A percentile compares a stretch with the other conserved stretches of the same genome.
phyloP scores from a whole-genome alignment of 2,797 vertebrate species.

The Caiman crocodilus region DNA sequence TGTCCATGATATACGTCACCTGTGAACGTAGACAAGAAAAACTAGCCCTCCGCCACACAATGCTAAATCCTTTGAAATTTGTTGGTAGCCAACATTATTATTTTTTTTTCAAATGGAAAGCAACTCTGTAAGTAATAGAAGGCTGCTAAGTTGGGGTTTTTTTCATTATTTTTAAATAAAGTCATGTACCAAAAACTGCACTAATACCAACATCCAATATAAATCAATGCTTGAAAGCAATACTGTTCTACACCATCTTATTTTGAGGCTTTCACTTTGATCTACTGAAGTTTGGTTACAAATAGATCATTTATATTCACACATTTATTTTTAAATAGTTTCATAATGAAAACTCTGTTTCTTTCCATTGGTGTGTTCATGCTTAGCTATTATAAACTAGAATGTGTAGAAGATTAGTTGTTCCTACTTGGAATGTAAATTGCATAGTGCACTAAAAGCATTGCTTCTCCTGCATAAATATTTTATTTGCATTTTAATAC shows the following conservation, averaged over 20 bases:
- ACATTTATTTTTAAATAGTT: constrained; percentile 77
- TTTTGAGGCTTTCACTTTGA: constrained; percentile 69
- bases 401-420: constrained; percentile 70
- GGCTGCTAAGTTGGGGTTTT: constrained; percentile 1
- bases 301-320: constrained; percentile 79
- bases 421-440: constrained; percentile 75
- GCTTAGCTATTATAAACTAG: constrained; percentile 64
- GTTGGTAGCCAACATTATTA: constrained; percentile 39
- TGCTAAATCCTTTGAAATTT: too few relatives aligned
- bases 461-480: constrained; percentile 61
- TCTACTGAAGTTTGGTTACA: constrained; percentile 63
- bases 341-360: constrained; percentile 74
- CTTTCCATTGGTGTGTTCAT: constrained; percentile 18
- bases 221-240: constrained; percentile 67
- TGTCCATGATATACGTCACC: too few relatives aligned
- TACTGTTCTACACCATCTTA: constrained; percentile 67
- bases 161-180: constrained; percentile 28
- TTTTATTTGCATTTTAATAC: constrained; percentile 76
- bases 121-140: constrained; percentile 53
- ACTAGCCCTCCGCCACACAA: not conserved
- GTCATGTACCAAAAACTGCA: constrained; percentile 36
- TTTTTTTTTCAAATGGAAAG: constrained; percentile 64
- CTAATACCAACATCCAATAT: not conserved
- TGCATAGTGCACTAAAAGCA: constrained; percentile 44
- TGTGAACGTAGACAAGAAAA: not conserved